Evolutionary conservation across 2,113 vertebrate species (phyloP), one percentile per base, ranked within the genome.

Genomic region (Indicator maculatus): DNA sequence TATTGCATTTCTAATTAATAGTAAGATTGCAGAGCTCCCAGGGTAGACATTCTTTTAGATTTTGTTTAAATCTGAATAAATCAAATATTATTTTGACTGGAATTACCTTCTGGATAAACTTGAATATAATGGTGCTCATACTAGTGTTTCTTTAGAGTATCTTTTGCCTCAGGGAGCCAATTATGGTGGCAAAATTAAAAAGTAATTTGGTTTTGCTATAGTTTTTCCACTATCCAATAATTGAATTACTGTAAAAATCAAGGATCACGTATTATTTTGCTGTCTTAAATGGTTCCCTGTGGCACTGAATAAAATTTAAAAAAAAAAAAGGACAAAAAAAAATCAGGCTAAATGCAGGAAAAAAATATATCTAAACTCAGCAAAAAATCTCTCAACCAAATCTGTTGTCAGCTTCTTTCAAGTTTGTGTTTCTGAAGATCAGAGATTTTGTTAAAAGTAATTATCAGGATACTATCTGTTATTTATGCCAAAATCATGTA

Each of bases 381-480:
- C 1, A 1, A 61, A 72, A 72, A n/a, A 13, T 5, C 4, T 61
- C 5, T 4, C 1, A 53, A 36, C 1, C 3, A 70, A 50, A 4
- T 30, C 26, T 61, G 10, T 71, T 38, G 9, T 72, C 19, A 53
- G 4, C 3, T 67, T 79, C 10, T 19, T 30, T 64, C 39, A 63
- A 55, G 2, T 72, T 58, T 66, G 4, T 66, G 1, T 11, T 71
- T 88, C 65, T 64, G 30, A 84, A 13, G 8, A 31, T 67, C 1
- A 71, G 2, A 64, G 6, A 0, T 31, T 23, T 52, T 44, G 38
- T 6, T 6, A 10, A 50, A 61, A 59, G 33, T n/a, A n/a, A 19
- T 2, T 4, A 18, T 19, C 16, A 64, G 8, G 5, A 9, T 15
- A 16, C 2, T 63, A 26, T 56, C 76, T 58, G 8, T 47, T 53